phyloP scores from a whole-genome alignment of 2,797 vertebrate genomes.

The Cyclura pinguis region DNA sequence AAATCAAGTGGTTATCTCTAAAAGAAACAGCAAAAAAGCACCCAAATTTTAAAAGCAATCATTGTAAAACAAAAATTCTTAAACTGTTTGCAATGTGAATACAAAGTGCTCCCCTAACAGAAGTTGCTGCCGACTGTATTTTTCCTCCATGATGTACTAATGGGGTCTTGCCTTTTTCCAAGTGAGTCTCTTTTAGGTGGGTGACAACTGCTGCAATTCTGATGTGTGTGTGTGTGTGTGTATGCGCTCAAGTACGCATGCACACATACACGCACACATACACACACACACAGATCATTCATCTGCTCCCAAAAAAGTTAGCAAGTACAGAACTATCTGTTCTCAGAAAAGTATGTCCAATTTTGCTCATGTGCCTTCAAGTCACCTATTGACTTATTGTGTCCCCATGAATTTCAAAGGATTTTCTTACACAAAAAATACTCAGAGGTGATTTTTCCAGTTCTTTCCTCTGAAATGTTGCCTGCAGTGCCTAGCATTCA shows the following conservation, averaged over 20 bases:
- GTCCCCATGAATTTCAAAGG: too few relatives aligned
- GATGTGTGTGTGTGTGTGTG: too few relatives aligned
- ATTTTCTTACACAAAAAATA: too few relatives aligned
- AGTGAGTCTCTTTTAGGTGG: neutral
- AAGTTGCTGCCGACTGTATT: neutral
- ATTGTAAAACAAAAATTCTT: conserved; percentile 65
- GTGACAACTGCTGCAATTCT: neutral
- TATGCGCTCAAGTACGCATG: too few relatives aligned
- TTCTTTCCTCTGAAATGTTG: too few relatives aligned
- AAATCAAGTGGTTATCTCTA: conserved; percentile 79
- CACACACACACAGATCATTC: neutral
- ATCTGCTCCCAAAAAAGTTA: neutral
- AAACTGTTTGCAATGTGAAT: neutral
- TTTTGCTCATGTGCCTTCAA: neutral
- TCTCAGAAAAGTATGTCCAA: neutral
- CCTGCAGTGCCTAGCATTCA: too few relatives aligned
- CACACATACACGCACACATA: too few relatives aligned
- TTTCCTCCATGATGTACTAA: neutral
- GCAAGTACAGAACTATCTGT: neutral
- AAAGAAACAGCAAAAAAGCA: conserved; percentile 70
- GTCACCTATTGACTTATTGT: too few relatives aligned
- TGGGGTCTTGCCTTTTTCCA: neutral
- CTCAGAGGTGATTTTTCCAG: too few relatives aligned
- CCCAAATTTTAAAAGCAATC: conserved; percentile 67
- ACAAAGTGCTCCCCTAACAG: neutral